Evolutionary conservation across 2,797 vertebrate species (phyloP), one percentile per base, ranked within the genome.

Genomic region (Malurus splendens): DNA sequence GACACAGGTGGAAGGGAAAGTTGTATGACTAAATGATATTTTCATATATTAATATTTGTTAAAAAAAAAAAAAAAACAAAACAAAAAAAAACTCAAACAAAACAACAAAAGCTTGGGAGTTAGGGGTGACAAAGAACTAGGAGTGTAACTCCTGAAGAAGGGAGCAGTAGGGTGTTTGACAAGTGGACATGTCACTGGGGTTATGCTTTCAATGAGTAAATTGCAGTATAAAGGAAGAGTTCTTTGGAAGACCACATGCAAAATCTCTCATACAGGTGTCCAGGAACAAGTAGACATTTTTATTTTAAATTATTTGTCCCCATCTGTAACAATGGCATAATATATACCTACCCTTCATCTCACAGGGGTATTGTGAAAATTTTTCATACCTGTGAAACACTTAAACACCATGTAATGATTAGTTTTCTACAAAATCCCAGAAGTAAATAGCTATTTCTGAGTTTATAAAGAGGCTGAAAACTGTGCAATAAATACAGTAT

Each of bases 81-180:
- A 44, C 12, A 45, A 45, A 36, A 36, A 44, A 44, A 44, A 20
- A 36, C 36, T 36, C 36, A 36, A 36, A 36, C 36, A 44, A 44
- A 44, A 44, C 19, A 18, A 28, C 5, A 23, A 44, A 51, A 12
- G 6, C 6, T 28, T 52, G 12, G 7, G 23, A 87, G 15, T 3
- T 23, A 38, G 4, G 7, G 6, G 16, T 23, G 2, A 5, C 32
- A 57, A 59, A 15, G 0, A 42, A 1, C 3, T 44, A 38, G 3
- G 3, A 4, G 2, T 5, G 8, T 17, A 70, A 7, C 2, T 67
- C 16, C 18, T 30, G 13, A 10, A 45, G 12, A 61, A 32, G 5
- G 16, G 13, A 50, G 50, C 18, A 42, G 23, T 11, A 44, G 3
- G 2, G 2, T 48, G 4, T 32, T 60, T 56, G 51, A 30, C 1